Evolutionary conservation across 2,888 invertebrate species (phyloP).

Genomic region (Caenorhabditis macrosperma): DNA sequence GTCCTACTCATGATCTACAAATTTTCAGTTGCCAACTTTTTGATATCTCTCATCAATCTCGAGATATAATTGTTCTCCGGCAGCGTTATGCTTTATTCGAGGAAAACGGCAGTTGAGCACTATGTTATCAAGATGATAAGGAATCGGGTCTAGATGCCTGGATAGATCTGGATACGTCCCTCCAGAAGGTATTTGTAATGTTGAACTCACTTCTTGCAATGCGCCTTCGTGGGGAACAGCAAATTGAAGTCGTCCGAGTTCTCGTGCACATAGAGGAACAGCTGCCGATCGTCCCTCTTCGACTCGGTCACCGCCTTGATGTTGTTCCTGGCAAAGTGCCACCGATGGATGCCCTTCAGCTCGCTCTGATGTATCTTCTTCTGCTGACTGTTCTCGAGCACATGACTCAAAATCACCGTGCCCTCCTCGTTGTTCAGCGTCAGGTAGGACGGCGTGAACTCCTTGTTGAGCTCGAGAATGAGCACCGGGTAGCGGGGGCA

Average conservation of each 20-base stretch:
- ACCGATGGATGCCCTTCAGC: slow-evolving; percentile 83
- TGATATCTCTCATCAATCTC: too few relatives aligned
- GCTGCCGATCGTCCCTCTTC: slow-evolving; percentile 94
- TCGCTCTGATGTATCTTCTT: slow-evolving; percentile 73
- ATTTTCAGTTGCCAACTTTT: too few relatives aligned
- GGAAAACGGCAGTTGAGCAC: too few relatives aligned
- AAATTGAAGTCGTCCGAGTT: slow-evolving; percentile 99
- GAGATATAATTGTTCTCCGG: too few relatives aligned
- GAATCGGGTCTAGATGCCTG: too few relatives aligned
- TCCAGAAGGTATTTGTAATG: too few relatives aligned
- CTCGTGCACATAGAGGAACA: slow-evolving; percentile 96
- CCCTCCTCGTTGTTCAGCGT: slow-evolving; percentile 95
- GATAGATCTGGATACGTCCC: background rate
- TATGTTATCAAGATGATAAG: too few relatives aligned
- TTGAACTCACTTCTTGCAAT: slow-evolving; percentile 80
- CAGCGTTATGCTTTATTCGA: too few relatives aligned
- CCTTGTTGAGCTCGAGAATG: slow-evolving; percentile 91
- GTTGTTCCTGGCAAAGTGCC: slow-evolving; percentile 92
- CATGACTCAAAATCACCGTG: slow-evolving; percentile 91
- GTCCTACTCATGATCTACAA: too few relatives aligned
- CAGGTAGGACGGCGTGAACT: slow-evolving; percentile 93
- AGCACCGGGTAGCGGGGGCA: slow-evolving; percentile 82
- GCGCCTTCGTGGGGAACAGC: slow-evolving; percentile 92
- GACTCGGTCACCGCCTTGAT: slow-evolving; percentile 90
- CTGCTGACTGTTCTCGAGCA: slow-evolving; percentile 80